Evolutionary conservation across 1,140 invertebrate genomes (phyloP).

Genomic region (Phymorhynchus buccinoides): DNA sequence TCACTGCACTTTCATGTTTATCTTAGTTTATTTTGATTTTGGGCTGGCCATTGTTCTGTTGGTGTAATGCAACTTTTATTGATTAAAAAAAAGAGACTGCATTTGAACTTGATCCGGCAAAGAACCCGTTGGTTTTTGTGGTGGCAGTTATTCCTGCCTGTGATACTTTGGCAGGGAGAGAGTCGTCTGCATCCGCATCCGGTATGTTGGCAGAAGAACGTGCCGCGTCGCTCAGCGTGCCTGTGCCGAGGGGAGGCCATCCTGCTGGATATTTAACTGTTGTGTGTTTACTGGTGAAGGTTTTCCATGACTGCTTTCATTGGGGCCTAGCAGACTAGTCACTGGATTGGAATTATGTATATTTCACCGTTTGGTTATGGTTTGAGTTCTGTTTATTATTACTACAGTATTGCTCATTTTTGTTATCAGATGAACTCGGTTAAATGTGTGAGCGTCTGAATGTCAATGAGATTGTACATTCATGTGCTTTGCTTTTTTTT

Average conservation of each 20-base stretch:
- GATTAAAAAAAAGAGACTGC: not conserved
- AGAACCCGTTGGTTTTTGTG: not conserved
- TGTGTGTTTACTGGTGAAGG: not conserved
- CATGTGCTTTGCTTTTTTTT: not conserved
- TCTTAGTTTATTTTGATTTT: not conserved
- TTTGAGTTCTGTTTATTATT: not conserved
- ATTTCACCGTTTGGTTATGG: not conserved
- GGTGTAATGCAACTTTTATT: not conserved
- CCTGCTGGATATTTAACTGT: not conserved
- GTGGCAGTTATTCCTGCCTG: not conserved
- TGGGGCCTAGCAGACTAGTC: not conserved
- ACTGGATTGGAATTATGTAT: not conserved
- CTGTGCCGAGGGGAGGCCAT: not conserved
- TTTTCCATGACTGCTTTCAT: not conserved
- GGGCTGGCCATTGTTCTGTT: not conserved
- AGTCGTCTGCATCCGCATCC: too few species aligned
- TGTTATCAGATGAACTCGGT: not conserved
- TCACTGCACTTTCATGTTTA: not conserved
- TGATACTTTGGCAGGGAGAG: not conserved
- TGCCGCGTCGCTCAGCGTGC: not conserved
- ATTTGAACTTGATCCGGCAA: not conserved
- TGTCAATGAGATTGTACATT: not conserved
- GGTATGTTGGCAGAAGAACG: too few species aligned
- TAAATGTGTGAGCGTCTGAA: not conserved
- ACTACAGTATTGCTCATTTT: not conserved